Conservation (phyloP, 1,140 invertebrate species). For the Asobara japonica region DNA sequence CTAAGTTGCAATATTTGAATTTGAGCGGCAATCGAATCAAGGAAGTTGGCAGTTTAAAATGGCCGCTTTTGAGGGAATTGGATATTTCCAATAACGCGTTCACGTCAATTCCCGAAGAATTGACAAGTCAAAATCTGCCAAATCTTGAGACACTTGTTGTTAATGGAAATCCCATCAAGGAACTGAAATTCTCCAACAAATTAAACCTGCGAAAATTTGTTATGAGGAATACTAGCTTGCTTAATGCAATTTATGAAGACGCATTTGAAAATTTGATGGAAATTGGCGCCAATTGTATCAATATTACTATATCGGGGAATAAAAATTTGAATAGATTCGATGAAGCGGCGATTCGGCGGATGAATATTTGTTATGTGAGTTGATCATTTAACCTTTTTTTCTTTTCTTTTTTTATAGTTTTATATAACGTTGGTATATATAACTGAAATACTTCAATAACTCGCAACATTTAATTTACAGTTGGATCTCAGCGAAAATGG, state of each 20-base stretch:
- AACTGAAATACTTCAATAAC: constrained; percentile 16
- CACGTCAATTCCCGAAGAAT: constrained; percentile 44
- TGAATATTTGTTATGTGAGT: constrained; percentile 57
- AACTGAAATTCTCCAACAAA: constrained; percentile 44
- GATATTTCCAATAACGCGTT: constrained; percentile 69
- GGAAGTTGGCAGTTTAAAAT: constrained; percentile 41
- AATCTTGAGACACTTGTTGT: constrained; percentile 44
- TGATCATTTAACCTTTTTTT: neutral
- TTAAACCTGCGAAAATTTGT: constrained; percentile 46
- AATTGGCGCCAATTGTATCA: constrained; percentile 45
- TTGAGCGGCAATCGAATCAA: constrained; percentile 54
- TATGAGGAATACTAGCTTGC: constrained; percentile 36
- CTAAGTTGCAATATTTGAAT: constrained; percentile 47
- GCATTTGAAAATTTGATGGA: constrained; percentile 45
- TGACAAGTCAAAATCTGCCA: constrained; percentile 51
- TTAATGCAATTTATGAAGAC: constrained; percentile 45
- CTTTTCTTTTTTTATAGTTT: too few relatives aligned
- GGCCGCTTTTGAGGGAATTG: constrained; percentile 57
- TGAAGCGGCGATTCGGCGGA: constrained; percentile 39
- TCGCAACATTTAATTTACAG: constrained; percentile 41
- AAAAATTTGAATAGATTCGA: constrained; percentile 40
- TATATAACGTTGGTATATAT: constrained; percentile 18
- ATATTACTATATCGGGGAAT: constrained; percentile 49
- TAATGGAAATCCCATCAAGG: constrained; percentile 47
- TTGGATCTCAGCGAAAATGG: constrained; percentile 56